These are phyloP conservation scores for Contarinia nasturtii DNA, from an alignment of 1,140 invertebrate genomes.

Conservation along the genomic window DNA sequence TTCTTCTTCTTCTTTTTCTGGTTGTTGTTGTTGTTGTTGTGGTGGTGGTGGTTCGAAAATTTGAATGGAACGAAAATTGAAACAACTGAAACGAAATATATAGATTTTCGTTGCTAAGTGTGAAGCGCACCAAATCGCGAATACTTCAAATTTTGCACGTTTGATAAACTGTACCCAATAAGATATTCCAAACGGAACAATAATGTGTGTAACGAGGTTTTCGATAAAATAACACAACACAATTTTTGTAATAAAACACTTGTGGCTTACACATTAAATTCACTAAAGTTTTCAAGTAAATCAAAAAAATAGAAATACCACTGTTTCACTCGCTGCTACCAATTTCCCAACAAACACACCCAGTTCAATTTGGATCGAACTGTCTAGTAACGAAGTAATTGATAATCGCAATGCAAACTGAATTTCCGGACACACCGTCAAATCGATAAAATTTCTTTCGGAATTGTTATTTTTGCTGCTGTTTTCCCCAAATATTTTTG, in stretches of 20 bases:
- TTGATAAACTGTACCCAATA: constrained; percentile 4
- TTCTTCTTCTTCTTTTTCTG: too few species aligned
- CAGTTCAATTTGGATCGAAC: neutral
- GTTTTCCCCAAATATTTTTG: too few species aligned
- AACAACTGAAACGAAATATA: neutral
- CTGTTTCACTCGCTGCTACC: neutral
- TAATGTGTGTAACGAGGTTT: constrained; percentile 5
- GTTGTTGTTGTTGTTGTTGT: too few species aligned
- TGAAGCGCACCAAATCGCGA: neutral
- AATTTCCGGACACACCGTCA: neutral
- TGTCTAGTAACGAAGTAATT: neutral
- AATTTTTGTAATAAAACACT: constrained; percentile 1
- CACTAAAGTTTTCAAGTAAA: neutral
- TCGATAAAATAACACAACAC: constrained; percentile 4
- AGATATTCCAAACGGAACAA: constrained; percentile 5
- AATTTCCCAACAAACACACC: neutral
- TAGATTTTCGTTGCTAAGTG: neutral
- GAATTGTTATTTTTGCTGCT: neutral
- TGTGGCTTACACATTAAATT: constrained; percentile 2
- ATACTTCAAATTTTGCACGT: constrained; percentile 3
- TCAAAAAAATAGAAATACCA: neutral
- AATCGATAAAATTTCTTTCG: too few species aligned
- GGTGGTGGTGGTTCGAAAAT: neutral
- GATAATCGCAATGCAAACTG: neutral
- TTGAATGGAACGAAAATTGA: too few species aligned